Evolutionary conservation across 2,113 vertebrate species (phyloP).

Genomic region (Sminthopsis crassicaudata): DNA sequence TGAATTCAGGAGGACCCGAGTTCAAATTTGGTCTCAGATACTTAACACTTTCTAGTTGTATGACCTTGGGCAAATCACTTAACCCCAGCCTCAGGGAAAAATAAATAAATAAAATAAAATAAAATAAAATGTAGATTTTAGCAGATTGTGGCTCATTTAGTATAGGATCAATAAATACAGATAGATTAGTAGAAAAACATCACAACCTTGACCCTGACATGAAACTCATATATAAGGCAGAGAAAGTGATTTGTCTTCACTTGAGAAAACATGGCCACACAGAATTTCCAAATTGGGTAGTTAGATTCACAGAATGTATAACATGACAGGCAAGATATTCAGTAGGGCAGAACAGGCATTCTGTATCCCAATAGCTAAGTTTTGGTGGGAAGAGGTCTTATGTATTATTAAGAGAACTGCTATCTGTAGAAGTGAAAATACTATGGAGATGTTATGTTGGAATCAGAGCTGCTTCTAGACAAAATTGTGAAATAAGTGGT

Average conservation of each 20-base stretch:
- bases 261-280: not conserved
- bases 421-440: not conserved
- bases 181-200: not conserved
- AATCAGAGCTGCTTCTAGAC: not conserved
- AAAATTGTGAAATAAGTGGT: not conserved
- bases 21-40: too few species aligned
- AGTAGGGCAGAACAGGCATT: not conserved
- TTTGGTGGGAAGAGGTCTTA: not conserved
- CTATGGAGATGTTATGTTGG: not conserved
- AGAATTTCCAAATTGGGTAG: not conserved
- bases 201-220: not conserved
- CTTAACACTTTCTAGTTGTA: too few species aligned
- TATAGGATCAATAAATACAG: not conserved
- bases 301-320: not conserved
- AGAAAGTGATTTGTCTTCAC: not conserved
- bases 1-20: too few species aligned
- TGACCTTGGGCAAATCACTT: too few species aligned
- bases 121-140: not conserved
- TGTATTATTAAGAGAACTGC: not conserved
- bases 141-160: not conserved
- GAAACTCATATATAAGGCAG: not conserved
- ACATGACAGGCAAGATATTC: not conserved
- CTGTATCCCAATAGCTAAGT: not conserved
- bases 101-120: too few species aligned
- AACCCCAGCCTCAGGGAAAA: too few species aligned